Base-by-base conservation (phyloP, 2,888 invertebrate species). In the Apotomis betuletana region DNA sequence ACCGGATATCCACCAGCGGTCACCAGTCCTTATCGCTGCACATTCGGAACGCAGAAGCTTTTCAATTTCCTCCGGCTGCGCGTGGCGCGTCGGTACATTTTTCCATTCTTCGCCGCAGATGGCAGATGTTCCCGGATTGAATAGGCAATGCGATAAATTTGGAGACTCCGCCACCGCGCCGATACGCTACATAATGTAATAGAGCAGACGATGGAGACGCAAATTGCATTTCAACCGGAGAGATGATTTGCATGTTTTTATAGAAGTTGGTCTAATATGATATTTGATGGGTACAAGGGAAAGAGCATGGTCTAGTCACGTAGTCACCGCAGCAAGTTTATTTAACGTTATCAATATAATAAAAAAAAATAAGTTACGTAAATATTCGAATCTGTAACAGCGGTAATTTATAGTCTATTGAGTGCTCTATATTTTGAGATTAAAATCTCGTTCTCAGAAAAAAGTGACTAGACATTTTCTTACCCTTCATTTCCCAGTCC, bases 131-230 rank as follows among this genome's bases (percentile, higher is more conserved):
- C 85, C 80, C 83, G 88, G 83, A 89, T 88, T 90, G 92, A 90
- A 92, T 92, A 89, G 90, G 86, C 90, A 90, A 90, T 90, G 88
- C 84, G 92, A 92, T 92, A 92, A 92, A 92, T 90, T 91, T 90
- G 86, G 90, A 82, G 79, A 80, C 76, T 78, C 74, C 68, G 67
- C 89, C 81, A 78, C 82, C 84, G 81, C 85, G 85, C 81, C 78
- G 69, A 67, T 74, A 69, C 71, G 65, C 59, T 60, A 68, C 61
- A 65, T 67, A 72, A 72, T 72, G 72, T 72, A 72, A 72, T 72
- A 68, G 72, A 57, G 55, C 58, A 68, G 63, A 69, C 69, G 71
- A 67, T 58, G 67, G 72, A 72, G 44, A 68, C 68, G 67, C 13
- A 72, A 72, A 72, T 72, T 46, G 68, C 63, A 72, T 72, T 72